Base-by-base conservation (phyloP, 1,140 invertebrate genomes). In the Alviniconcha marisindica region DNA sequence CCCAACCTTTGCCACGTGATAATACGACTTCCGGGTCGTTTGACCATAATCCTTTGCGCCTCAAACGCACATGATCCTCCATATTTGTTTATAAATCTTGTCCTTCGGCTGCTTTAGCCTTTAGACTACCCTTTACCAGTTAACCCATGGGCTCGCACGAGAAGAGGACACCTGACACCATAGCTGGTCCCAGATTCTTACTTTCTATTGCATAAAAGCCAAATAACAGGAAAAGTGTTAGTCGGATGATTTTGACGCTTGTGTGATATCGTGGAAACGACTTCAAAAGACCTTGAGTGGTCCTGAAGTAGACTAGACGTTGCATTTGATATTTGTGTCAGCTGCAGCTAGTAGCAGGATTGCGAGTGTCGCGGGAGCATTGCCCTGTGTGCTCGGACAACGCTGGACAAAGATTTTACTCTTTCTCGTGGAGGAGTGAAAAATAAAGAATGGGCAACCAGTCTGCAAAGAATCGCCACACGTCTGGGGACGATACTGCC, bases 401-500 rank as follows among this genome's bases (percentile, higher is more conserved):
- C 36, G 38, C 31, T 66, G 31, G 10, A n/a, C 36, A 5, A n/a
- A n/a, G n/a, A n/a, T 21, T 81, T 44, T 21, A 40, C 69, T 48
- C 21, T 66, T 18, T 1, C 21, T 1, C 38, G 79, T 38, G 79
- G 7, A 66, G 60, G 14, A n/a, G 79, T 66, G 28, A 2, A 18
- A 40, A 15, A 24, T 21, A 24, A 33, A 54, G 31, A 77, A 77
- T 77, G 44, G 51, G 76, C 21, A 56, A 77, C 44, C 76, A 54
- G 44, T 77, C 76, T 0, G 86, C 86, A 18, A 90, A 90, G 84
- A 86, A 83, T 81, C 87, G 90, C 15, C 89, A 91, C 83, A 85
- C 84, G 38, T 90, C 89, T 44, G 90, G 90, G 5, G 90, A 91
- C 14, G 90, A 91, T 40, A 88, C 87, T 0, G 90, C 89, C 0